These are phyloP conservation scores for Leucania comma DNA, from an alignment of 2,888 invertebrate species.

Conservation along the genomic window DNA sequence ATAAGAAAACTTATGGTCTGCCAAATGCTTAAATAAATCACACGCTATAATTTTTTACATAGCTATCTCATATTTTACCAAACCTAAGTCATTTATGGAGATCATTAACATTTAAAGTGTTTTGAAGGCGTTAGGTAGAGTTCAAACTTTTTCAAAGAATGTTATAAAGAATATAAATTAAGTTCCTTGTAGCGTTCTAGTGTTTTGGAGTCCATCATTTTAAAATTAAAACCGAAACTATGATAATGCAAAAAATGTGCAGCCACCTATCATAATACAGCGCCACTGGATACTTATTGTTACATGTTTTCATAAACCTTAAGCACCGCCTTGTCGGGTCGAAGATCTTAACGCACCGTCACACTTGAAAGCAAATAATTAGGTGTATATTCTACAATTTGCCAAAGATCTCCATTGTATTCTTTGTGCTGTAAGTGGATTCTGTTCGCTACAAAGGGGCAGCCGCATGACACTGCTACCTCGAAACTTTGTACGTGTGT, in stretches of 20 bases:
- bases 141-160: constrained; percentile 11
- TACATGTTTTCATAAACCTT: constrained; percentile 88
- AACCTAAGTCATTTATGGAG: constrained; percentile 28
- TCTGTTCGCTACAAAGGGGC: constrained; percentile 80
- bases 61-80: constrained; percentile 26
- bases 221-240: constrained; percentile 21
- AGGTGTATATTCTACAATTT: constrained; percentile 90
- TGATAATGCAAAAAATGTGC: constrained; percentile 63
- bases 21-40: constrained; percentile 45
- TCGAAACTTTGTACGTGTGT: constrained; percentile 79
- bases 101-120: constrained; percentile 53
- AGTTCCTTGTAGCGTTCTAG: constrained; percentile 4
- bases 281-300: constrained; percentile 78
- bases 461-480: constrained; percentile 86
- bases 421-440: constrained; percentile 89
- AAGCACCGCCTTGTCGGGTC: constrained; percentile 83
- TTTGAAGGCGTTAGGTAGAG: constrained; percentile 23
- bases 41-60: constrained; percentile 9
- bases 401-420: constrained; percentile 87
- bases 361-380: constrained; percentile 88
- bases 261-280: constrained; percentile 79
- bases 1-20: constrained; percentile 11
- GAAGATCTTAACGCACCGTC: constrained; percentile 82
- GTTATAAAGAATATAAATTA: constrained; percentile 26
- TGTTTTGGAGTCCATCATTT: constrained; percentile 7